Percentiles rank a stretch among this genome's conserved stretches.
Evolutionary conservation across 2,888 invertebrate genomes (phyloP).

Genomic region (Geophilus truncorum): DNA sequence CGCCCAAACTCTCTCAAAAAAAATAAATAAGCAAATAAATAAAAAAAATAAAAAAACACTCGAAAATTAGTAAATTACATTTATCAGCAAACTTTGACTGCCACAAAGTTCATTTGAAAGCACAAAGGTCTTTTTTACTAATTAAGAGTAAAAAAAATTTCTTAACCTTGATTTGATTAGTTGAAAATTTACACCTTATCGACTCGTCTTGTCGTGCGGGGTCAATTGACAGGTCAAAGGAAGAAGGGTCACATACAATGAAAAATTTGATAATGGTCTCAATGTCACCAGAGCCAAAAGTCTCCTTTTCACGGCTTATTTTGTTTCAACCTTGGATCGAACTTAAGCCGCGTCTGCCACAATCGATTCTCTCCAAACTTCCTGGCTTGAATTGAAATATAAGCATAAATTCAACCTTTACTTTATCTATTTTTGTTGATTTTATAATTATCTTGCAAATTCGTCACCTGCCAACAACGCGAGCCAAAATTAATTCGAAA

Average conservation of each 20-base stretch:
- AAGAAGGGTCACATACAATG: background rate
- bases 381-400: background rate
- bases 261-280: background rate
- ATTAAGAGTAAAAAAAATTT: too few relatives aligned
- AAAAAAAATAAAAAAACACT: too few relatives aligned
- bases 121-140: too few relatives aligned
- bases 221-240: background rate
- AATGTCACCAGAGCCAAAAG: background rate
- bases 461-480: background rate
- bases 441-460: background rate
- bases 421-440: background rate
- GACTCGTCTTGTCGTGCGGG: background rate
- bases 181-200: background rate
- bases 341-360: background rate
- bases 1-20: too few relatives aligned
- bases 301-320: background rate
- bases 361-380: too few relatives aligned
- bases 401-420: background rate
- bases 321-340: background rate
- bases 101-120: background rate
- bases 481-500: background rate
- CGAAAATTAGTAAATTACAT: too few relatives aligned
- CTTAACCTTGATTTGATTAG: background rate
- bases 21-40: too few relatives aligned
- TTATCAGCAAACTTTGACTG: background rate